Conservation (phyloP, 2,113 vertebrate genomes). For the Daboia siamensis region DNA sequence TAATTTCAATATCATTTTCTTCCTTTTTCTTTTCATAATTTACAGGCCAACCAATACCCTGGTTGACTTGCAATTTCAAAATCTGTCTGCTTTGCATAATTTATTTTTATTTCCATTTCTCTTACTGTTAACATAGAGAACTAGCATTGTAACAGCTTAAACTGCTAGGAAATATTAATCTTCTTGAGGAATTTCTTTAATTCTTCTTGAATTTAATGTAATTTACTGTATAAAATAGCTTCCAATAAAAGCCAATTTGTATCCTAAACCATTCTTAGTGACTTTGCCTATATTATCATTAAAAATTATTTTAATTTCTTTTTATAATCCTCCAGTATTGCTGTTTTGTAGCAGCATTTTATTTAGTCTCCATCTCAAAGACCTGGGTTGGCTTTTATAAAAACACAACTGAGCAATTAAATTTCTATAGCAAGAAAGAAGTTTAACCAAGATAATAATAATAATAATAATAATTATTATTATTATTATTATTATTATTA, state of each 20-base stretch:
- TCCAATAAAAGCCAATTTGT: neutral
- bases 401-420: neutral
- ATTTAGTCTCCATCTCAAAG: neutral
- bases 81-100: neutral
- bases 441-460: neutral
- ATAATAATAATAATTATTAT: too few species aligned
- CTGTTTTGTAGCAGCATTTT: neutral
- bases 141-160: neutral
- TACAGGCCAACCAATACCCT: neutral
- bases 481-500: too few species aligned
- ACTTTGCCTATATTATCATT: neutral
- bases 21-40: neutral
- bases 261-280: neutral
- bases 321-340: neutral
- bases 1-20: neutral
- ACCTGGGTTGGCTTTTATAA: neutral
- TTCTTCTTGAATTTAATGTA: neutral
- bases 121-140: neutral
- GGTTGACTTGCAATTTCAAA: neutral
- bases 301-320: neutral
- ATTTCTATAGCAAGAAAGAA: neutral
- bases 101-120: neutral
- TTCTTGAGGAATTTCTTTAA: neutral
- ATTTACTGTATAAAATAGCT: neutral
- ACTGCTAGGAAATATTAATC: neutral